These are phyloP conservation scores for Agrotis segetum DNA, from an alignment of 2,888 invertebrate genomes.

Conservation along the genomic window DNA sequence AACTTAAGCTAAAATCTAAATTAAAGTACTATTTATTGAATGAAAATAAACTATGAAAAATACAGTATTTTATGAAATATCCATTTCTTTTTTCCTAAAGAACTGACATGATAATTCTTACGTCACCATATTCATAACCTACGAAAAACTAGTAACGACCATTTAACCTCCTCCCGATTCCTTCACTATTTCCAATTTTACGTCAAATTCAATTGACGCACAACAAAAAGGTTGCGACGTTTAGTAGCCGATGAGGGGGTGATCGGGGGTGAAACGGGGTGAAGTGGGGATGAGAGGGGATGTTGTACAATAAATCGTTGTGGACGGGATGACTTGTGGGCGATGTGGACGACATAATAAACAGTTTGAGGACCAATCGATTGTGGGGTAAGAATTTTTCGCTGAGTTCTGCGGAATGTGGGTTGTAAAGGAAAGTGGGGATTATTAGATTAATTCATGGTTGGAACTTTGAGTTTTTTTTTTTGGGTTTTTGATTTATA, in stretches of 20 bases:
- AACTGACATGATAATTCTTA: neutral
- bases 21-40: too few species aligned
- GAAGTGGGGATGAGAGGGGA: conserved; percentile 1
- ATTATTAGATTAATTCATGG: neutral
- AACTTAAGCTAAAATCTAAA: too few species aligned
- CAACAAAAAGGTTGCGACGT: conserved; percentile 52
- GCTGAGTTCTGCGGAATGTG: conserved; percentile 6
- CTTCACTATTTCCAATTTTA: conserved; percentile 40
- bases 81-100: neutral
- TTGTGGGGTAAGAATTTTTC: conserved; percentile 18
- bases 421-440: neutral
- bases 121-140: neutral
- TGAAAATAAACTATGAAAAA: too few species aligned
- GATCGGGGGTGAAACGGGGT: neutral
- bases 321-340: conserved; percentile 57
- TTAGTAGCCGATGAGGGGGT: conserved; percentile 30
- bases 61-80: neutral
- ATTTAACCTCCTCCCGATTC: conserved; percentile 2
- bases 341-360: conserved; percentile 58
- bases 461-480: neutral
- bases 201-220: conserved; percentile 55
- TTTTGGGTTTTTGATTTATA: neutral
- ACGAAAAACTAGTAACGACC: neutral
- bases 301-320: conserved; percentile 58
- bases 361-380: conserved; percentile 39